Evolutionary conservation across 2,888 invertebrate species (phyloP).

Genomic region (Tenthredo scrophulariae): DNA sequence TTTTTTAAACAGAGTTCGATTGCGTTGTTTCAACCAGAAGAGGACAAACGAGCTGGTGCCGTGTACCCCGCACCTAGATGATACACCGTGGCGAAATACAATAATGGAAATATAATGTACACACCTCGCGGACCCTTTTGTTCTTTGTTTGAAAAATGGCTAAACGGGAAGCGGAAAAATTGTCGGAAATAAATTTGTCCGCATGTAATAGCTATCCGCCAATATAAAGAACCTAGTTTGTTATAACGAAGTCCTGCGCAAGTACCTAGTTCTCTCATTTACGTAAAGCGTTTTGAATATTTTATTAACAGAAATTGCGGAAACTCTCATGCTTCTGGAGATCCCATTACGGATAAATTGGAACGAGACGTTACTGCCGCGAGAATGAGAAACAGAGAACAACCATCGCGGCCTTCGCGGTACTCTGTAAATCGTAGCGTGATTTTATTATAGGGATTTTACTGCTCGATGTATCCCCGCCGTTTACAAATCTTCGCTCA

Average conservation of each 20-base stretch:
- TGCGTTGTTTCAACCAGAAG: conserved; percentile 20
- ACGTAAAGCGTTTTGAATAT: conserved; percentile 30
- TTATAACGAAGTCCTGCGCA: not conserved
- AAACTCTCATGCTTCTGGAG: not conserved
- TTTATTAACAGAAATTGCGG: conserved; percentile 26
- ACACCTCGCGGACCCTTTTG: not conserved
- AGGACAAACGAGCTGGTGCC: not conserved
- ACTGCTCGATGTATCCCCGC: too few relatives aligned
- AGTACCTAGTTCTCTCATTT: not conserved
- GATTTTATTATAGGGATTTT: not conserved
- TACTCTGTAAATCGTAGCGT: not conserved
- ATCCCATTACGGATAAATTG: not conserved
- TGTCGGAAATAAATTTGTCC: not conserved
- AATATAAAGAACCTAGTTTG: not conserved
- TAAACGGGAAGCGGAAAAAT: not conserved
- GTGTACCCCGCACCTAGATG: not conserved
- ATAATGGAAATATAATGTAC: not conserved
- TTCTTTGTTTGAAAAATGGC: not conserved
- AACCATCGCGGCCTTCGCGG: not conserved
- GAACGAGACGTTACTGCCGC: not conserved
- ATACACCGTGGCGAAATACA: not conserved
- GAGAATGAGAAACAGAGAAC: not conserved
- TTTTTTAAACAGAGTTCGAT: conserved; percentile 14
- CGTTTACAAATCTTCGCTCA: not conserved
- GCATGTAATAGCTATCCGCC: too few relatives aligned